Base-by-base conservation (phyloP, 2,113 vertebrate genomes). In the Drymodes brunneopygia region DNA sequence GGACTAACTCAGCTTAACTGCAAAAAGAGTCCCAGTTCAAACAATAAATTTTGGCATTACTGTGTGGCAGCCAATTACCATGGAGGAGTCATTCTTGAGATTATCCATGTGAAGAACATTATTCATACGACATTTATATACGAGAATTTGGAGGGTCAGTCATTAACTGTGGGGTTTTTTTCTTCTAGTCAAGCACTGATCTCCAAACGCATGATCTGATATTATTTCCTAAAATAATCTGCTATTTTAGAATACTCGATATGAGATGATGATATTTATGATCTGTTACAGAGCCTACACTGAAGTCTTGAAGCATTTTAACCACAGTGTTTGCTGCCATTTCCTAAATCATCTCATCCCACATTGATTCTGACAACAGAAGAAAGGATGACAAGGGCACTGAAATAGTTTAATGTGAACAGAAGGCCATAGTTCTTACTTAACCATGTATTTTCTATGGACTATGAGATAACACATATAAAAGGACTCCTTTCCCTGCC, bases 181-280 rank as follows among this genome's bases (percentile, higher is more conserved):
- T 18, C 15, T 93, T 72, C 79, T 84, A 31, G 51, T 88, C 92
- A 88, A 91, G 88, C 10, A 10, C 45, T 57, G 66, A 88, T 95
- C 80, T 94, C 64, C 78, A 89, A 95, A 81, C 87, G 31, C 69
- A 93, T 1, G 44, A 86, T 95, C 82, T 93, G 92, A 92, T 90
- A 88, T 38, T 81, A 94, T 67, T 91, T 90, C 91, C 93, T 94
- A 88, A 97, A 94, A 92, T 95, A 95, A 90, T 92, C 91, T 83
- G 56, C 88, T 97, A 84, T 94, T 96, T 96, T 84, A 62, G 86
- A 93, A 44, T 29, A 86, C 60, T 95, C 8, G 21, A 91, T 86
- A 88, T 10, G 17, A 3, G 8, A 86, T 83, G 64, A 56, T 96
- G 91, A 94, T 88, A 95, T 94, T 96, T 97, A 92, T 81, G 95